phyloP scores from a whole-genome alignment of 2,797 vertebrate species.

The Odontamblyopus rebecca region DNA sequence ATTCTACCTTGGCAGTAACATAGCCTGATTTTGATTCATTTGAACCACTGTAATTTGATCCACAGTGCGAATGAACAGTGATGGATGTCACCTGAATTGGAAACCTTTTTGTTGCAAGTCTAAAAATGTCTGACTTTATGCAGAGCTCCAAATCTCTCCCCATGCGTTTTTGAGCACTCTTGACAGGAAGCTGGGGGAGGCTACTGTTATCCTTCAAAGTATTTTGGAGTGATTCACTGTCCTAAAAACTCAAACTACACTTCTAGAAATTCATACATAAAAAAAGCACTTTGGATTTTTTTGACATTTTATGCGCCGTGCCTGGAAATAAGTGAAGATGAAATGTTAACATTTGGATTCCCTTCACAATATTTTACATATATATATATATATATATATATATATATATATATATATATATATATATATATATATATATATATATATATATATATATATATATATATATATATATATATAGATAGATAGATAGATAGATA shows the following conservation, averaged over 20 bases:
- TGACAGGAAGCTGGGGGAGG: neutral
- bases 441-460: too few species aligned
- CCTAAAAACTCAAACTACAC: neutral
- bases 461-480: too few species aligned
- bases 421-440: too few species aligned
- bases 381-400: too few species aligned
- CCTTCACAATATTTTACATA: neutral
- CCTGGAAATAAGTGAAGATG: neutral
- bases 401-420: too few species aligned
- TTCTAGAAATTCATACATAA: neutral
- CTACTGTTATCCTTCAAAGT: constrained; percentile 1
- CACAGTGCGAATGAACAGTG: neutral
- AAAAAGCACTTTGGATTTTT: neutral
- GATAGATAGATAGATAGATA: too few species aligned
- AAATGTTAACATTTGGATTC: neutral
- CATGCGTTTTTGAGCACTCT: neutral
- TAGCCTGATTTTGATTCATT: too few species aligned
- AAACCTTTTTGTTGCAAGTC: neutral
- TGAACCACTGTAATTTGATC: too few species aligned
- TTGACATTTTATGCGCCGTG: neutral
- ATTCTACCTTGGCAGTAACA: too few species aligned
- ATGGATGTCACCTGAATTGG: neutral
- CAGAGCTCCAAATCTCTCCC: constrained; percentile 2
- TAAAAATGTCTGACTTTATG: neutral
- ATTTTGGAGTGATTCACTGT: neutral